A percentile compares a stretch with the other conserved stretches of the same genome.
phyloP scores from a whole-genome alignment of 2,797 vertebrate species.

The Masticophis lateralis region DNA sequence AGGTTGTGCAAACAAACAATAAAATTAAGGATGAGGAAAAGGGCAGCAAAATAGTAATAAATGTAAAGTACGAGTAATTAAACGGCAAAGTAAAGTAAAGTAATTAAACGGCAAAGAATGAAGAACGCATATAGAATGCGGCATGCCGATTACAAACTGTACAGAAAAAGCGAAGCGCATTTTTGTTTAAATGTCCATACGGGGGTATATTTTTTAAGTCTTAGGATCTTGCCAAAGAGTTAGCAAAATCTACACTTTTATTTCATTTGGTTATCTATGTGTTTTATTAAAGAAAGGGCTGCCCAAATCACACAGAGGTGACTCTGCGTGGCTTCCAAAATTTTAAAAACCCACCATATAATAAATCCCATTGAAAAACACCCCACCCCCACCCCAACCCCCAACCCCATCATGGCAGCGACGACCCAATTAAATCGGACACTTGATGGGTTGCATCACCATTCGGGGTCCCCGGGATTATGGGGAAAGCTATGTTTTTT shows the following conservation, averaged over 20 bases:
- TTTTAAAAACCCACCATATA: too few relatives aligned
- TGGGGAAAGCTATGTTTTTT: too few relatives aligned
- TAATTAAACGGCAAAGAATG: not conserved
- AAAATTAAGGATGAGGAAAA: not conserved
- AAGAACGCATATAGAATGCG: not conserved
- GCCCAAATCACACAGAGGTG: too few relatives aligned
- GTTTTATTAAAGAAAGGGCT: not conserved
- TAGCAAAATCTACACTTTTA: slow-evolving; percentile 37
- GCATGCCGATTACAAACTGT: not conserved
- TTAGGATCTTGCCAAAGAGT: slow-evolving; percentile 29
- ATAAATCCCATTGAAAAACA: too few relatives aligned
- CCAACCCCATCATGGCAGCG: too few relatives aligned
- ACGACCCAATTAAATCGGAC: too few relatives aligned
- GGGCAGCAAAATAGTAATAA: not conserved
- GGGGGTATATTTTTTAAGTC: slow-evolving; percentile 45
- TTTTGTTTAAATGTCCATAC: not conserved
- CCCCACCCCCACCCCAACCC: too few relatives aligned
- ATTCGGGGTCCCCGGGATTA: too few relatives aligned
- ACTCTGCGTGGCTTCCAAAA: too few relatives aligned
- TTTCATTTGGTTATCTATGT: not conserved
- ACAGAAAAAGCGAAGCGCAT: not conserved
- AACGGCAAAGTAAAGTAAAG: not conserved
- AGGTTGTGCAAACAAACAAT: not conserved
- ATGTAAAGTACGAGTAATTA: not conserved
- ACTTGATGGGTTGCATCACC: too few relatives aligned